Evolutionary conservation across 2,888 invertebrate species (phyloP).

Genomic region (Parascotia fuliginaria): DNA sequence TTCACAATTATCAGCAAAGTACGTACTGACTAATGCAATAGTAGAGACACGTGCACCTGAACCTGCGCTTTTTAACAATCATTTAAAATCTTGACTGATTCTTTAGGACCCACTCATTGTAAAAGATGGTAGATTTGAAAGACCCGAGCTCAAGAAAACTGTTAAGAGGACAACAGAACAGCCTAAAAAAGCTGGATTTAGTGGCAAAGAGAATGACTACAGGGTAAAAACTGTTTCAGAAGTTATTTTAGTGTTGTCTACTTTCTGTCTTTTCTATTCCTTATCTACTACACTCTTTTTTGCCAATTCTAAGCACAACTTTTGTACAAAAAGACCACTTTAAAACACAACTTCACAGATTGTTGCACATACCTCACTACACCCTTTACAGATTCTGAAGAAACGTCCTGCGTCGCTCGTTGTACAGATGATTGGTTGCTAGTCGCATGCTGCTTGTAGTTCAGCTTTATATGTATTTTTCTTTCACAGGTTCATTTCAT

Average conservation of each 20-base stretch:
- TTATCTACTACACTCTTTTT: slow-evolving; percentile 41
- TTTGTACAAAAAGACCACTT: slow-evolving; percentile 23
- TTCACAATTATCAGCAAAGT: slow-evolving; percentile 38
- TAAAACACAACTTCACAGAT: slow-evolving; percentile 40
- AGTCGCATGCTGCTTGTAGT: slow-evolving; percentile 72
- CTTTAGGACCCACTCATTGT: slow-evolving; percentile 76
- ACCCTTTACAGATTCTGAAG: slow-evolving; percentile 25
- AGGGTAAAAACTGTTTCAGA: slow-evolving; percentile 70
- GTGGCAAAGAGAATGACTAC: slow-evolving; percentile 53
- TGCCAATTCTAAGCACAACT: slow-evolving; percentile 43
- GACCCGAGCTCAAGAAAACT: slow-evolving; percentile 80
- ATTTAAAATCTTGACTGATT: slow-evolving; percentile 68
- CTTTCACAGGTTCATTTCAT: slow-evolving; percentile 24
- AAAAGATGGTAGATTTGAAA: slow-evolving; percentile 80
- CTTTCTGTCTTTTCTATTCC: slow-evolving; percentile 40
- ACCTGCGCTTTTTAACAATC: slow-evolving; percentile 55
- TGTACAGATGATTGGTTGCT: slow-evolving; percentile 47
- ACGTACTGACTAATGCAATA: slow-evolving; percentile 63
- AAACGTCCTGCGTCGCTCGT: slow-evolving; percentile 44
- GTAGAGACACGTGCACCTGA: slow-evolving; percentile 54
- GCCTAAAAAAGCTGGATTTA: slow-evolving; percentile 67
- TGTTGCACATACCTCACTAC: slow-evolving; percentile 36
- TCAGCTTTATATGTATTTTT: slow-evolving; percentile 48
- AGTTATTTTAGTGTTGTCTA: slow-evolving; percentile 53
- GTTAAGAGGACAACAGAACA: slow-evolving; percentile 71